These are phyloP conservation scores for Bolinopsis microptera DNA, from an alignment of 37 sponge, comb jelly and placozoan genomes.

Conservation along the genomic window DNA sequence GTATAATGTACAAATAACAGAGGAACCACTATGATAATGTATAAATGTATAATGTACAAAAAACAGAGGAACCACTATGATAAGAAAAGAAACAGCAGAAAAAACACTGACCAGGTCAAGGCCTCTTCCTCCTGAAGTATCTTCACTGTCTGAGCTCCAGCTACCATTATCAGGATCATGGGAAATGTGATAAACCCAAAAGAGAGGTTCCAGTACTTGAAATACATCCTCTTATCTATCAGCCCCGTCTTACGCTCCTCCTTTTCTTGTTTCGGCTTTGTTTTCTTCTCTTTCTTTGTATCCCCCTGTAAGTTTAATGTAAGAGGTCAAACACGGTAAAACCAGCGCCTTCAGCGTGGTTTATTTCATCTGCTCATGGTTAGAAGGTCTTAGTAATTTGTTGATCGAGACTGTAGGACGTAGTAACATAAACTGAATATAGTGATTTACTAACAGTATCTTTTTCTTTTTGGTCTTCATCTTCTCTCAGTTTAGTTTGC, in stretches of 20 bases:
- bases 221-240: conserved; percentile 21
- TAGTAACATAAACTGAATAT: too few species aligned
- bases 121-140: conserved; percentile 26
- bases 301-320: neutral
- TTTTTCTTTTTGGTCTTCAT: neutral
- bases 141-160: neutral
- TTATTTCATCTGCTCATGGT: too few species aligned
- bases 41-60: too few species aligned
- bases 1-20: too few species aligned
- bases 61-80: too few species aligned
- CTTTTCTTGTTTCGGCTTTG: neutral
- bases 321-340: too few species aligned
- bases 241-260: conserved; percentile 21
- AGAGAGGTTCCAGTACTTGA: conserved; percentile 33
- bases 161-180: neutral
- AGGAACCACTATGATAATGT: too few species aligned
- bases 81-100: too few species aligned
- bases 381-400: too few species aligned
- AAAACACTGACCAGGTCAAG: neutral
- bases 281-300: neutral
- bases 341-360: too few species aligned
- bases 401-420: too few species aligned
- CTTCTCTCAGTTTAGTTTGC: neutral
- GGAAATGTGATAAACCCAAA: neutral
- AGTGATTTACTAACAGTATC: too few species aligned